Evolutionary conservation across 2,113 vertebrate species (phyloP).

Genomic region (Rattus rattus): DNA sequence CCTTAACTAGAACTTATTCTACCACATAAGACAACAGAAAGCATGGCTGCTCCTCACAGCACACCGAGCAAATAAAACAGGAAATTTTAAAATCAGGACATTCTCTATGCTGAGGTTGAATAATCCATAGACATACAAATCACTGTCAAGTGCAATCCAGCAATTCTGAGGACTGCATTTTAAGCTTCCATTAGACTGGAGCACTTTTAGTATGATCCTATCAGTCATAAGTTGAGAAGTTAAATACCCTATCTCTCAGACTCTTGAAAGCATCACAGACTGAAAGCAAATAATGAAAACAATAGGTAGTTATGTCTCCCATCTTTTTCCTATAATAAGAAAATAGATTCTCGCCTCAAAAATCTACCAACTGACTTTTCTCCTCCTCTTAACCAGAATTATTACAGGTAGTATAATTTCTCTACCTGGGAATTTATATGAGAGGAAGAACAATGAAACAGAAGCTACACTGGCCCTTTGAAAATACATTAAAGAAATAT

Average conservation of each 20-base stretch:
- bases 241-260: slow-evolving; percentile 81
- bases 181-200: slow-evolving; percentile 83
- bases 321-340: slow-evolving; percentile 33
- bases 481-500: slow-evolving; percentile 30
- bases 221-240: slow-evolving; percentile 79
- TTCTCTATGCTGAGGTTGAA: slow-evolving; percentile 73
- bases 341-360: slow-evolving; percentile 67
- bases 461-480: background rate
- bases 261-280: slow-evolving; percentile 76
- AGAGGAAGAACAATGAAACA: background rate
- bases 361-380: slow-evolving; percentile 47
- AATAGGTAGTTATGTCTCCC: slow-evolving; percentile 61
- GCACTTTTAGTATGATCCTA: slow-evolving; percentile 73
- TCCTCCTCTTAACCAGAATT: slow-evolving; percentile 42
- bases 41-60: slow-evolving; percentile 15
- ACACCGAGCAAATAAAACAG: slow-evolving; percentile 39
- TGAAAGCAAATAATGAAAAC: slow-evolving; percentile 83
- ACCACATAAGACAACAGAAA: slow-evolving; percentile 18
- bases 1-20: background rate
- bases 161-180: slow-evolving; percentile 78
- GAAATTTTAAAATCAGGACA: slow-evolving; percentile 64
- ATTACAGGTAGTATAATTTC: slow-evolving; percentile 5
- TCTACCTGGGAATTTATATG: background rate
- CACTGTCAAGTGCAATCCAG: slow-evolving; percentile 83
- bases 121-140: slow-evolving; percentile 83